Conservation (phyloP, 2,113 vertebrate species). For the Antennarius striatus region DNA sequence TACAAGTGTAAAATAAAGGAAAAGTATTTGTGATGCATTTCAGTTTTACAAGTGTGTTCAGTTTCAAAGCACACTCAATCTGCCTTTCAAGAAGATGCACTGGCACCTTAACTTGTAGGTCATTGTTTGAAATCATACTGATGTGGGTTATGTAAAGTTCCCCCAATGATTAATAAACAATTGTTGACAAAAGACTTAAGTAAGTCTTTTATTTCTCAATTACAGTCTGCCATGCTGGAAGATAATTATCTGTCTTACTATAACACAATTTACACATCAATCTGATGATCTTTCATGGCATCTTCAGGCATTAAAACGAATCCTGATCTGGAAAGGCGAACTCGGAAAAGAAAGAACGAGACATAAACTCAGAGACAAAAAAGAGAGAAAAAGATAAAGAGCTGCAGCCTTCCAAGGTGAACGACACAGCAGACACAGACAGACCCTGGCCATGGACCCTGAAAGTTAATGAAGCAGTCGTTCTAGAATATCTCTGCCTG, state of each 20-base stretch:
- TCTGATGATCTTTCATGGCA: neutral
- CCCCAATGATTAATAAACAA: neutral
- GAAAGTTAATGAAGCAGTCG: constrained; percentile 69
- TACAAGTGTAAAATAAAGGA: neutral
- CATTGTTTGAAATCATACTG: constrained; percentile 9
- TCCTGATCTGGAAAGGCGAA: constrained; percentile 1
- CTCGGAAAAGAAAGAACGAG: constrained; percentile 9
- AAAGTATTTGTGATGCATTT: neutral
- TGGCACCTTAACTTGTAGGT: constrained; percentile 3
- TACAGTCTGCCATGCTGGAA: neutral
- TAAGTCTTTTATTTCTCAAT: neutral
- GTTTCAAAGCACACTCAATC: constrained; percentile 38
- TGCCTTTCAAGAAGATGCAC: neutral
- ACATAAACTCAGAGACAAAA: constrained; percentile 19
- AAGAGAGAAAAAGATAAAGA: constrained; percentile 29
- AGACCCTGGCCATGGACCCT: constrained; percentile 51
- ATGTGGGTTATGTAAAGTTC: constrained; percentile 1
- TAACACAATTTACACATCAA: constrained; percentile 35
- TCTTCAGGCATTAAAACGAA: constrained; percentile 27
- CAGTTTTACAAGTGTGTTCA: constrained; percentile 8
- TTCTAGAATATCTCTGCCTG: constrained; percentile 47
- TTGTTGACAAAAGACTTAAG: neutral
- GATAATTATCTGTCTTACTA: constrained; percentile 6
- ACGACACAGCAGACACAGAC: constrained; percentile 43
- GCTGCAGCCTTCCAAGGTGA: constrained; percentile 59